Percentiles rank a stretch among this genome's conserved stretches.
Evolutionary conservation across 2,888 invertebrate species (phyloP).

Genomic region (Tridacna crocea): DNA sequence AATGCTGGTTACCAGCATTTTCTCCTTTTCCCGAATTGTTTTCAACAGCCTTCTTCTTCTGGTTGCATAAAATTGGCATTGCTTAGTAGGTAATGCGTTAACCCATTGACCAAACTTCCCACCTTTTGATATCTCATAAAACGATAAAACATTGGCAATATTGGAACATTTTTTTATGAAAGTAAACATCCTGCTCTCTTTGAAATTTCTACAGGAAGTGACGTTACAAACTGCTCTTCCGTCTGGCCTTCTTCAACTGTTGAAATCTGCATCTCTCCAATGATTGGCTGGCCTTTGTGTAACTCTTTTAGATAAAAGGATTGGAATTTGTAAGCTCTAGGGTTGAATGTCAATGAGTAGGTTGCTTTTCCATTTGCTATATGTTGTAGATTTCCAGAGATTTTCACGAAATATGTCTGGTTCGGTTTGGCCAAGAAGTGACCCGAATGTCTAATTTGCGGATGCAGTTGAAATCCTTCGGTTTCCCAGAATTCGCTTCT

Average conservation of each 20-base stretch:
- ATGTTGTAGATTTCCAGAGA: conserved; percentile 51
- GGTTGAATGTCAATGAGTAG: conserved; percentile 49
- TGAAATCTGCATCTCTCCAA: conserved; percentile 55
- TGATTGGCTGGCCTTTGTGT: conserved; percentile 28
- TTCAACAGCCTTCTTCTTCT: too few relatives aligned
- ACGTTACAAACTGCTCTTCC: conserved; percentile 44
- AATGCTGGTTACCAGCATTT: too few relatives aligned
- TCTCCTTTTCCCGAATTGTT: too few relatives aligned
- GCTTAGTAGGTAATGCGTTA: too few relatives aligned
- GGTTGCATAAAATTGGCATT: too few relatives aligned
- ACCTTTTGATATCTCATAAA: too few relatives aligned
- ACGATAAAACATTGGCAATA: too few relatives aligned
- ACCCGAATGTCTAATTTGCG: conserved; percentile 58
- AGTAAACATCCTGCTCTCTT: conserved; percentile 14
- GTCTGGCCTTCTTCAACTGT: conserved; percentile 11
- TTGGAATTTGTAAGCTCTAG: conserved; percentile 57
- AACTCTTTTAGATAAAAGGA: conserved; percentile 51
- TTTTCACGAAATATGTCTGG: conserved; percentile 48
- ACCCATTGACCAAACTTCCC: too few relatives aligned
- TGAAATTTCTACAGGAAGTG: conserved; percentile 50
- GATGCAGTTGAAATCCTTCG: conserved; percentile 57
- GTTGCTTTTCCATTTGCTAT: conserved; percentile 18
- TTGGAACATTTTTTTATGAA: background rate
- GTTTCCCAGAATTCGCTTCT: conserved; percentile 57
- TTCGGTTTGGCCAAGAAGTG: conserved; percentile 59